Evolutionary conservation across 2,113 vertebrate species (phyloP).

Genomic region (Chloebia gouldiae): DNA sequence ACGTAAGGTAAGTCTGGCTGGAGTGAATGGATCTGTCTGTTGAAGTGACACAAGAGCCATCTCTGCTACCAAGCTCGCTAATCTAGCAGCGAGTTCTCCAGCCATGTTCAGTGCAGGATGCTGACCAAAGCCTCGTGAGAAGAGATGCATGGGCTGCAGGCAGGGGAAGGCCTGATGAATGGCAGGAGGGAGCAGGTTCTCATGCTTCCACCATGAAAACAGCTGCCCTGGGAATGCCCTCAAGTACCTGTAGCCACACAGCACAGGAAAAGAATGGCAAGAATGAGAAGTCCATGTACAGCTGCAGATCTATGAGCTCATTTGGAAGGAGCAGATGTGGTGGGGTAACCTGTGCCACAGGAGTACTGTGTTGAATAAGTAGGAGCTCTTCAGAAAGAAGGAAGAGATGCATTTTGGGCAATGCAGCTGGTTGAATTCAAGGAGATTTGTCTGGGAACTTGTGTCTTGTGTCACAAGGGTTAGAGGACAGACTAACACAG

Average conservation of each 20-base stretch:
- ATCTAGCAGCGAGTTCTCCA: neutral
- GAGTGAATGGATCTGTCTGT: neutral
- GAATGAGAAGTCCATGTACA: neutral
- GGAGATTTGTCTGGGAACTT: neutral
- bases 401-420: neutral
- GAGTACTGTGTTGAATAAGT: neutral
- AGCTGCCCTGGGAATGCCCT: neutral
- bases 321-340: neutral
- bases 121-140: neutral
- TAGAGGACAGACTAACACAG: neutral
- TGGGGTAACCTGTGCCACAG: neutral
- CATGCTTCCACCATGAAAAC: neutral
- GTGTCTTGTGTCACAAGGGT: no score
- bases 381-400: neutral
- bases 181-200: neutral
- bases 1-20: neutral
- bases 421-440: neutral
- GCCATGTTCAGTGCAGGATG: fast-evolving
- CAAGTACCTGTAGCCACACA: neutral
- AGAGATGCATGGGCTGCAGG: neutral
- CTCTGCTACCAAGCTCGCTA: neutral
- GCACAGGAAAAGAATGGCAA: neutral
- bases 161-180: neutral
- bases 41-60: neutral
- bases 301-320: neutral